phyloP scores from a whole-genome alignment of 2,888 invertebrate genomes.

The Eledona agricola region DNA sequence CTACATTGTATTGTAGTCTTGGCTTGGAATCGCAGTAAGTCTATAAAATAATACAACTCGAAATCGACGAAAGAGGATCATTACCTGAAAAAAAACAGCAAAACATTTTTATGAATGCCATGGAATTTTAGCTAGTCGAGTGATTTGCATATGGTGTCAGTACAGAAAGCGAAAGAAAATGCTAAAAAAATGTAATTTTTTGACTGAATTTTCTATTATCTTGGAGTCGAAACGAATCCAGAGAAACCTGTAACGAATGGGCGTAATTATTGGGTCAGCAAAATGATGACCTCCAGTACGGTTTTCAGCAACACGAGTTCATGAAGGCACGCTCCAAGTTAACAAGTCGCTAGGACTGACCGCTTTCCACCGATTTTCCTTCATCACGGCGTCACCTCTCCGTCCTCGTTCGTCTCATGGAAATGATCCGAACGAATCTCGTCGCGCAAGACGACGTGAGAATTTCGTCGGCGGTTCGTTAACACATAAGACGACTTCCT shows the following conservation, averaged over 20 bases:
- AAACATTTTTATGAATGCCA: too few relatives aligned
- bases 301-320: slow-evolving; percentile 25
- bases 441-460: slow-evolving; percentile 36
- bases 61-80: too few relatives aligned
- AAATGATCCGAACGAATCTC: slow-evolving; percentile 22
- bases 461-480: slow-evolving; percentile 42
- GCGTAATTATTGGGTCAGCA: slow-evolving; percentile 33
- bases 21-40: too few relatives aligned
- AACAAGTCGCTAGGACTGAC: slow-evolving; percentile 23
- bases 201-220: too few relatives aligned
- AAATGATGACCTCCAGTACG: slow-evolving; percentile 32
- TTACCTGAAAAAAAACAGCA: too few relatives aligned
- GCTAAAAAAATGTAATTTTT: too few relatives aligned
- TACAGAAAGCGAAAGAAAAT: too few relatives aligned
- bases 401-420: slow-evolving; percentile 27
- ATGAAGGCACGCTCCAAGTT: slow-evolving; percentile 24
- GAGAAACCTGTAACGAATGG: slow-evolving; percentile 10
- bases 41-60: too few relatives aligned
- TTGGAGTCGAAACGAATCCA: slow-evolving; percentile 2
- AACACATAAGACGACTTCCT: slow-evolving; percentile 49
- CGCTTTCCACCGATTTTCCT: slow-evolving; percentile 3
- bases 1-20: too few relatives aligned
- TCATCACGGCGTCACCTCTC: slow-evolving; percentile 7
- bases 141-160: too few relatives aligned
- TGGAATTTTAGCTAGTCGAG: too few relatives aligned